Conservation (phyloP, 2,888 invertebrate genomes). For the Tanytarsus gracilentus region DNA sequence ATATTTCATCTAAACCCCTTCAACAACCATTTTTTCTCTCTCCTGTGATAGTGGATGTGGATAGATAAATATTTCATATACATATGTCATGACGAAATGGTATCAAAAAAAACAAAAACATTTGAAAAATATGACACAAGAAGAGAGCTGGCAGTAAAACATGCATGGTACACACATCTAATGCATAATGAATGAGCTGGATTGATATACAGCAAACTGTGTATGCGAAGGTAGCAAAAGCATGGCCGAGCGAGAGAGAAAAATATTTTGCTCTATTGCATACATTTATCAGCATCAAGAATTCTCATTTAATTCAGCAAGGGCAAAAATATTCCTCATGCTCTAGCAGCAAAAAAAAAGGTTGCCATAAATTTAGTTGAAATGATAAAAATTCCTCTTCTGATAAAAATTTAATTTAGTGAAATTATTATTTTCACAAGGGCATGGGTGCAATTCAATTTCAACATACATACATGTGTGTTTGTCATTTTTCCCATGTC, state of each 20-base stretch:
- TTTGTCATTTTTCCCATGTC: not conserved
- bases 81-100: constrained; percentile 13
- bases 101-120: constrained; percentile 21
- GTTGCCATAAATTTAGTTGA: not conserved
- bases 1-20: not conserved
- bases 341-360: not conserved
- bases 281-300: too few species aligned
- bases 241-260: not conserved
- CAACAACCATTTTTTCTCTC: not conserved
- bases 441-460: not conserved
- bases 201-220: constrained; percentile 6
- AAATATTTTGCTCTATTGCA: not conserved
- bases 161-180: constrained; percentile 21
- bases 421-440: too few species aligned
- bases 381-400: too few species aligned
- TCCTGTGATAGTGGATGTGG: not conserved
- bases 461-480: not conserved
- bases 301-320: too few species aligned
- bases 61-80: constrained; percentile 21
- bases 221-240: not conserved
- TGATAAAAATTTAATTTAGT: too few species aligned
- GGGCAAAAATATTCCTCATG: too few species aligned
- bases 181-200: constrained; percentile 21
- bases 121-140: constrained; percentile 22
- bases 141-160: constrained; percentile 16